Evolutionary conservation across 2,113 vertebrate genomes (phyloP).

Genomic region (Ursus arctos): DNA sequence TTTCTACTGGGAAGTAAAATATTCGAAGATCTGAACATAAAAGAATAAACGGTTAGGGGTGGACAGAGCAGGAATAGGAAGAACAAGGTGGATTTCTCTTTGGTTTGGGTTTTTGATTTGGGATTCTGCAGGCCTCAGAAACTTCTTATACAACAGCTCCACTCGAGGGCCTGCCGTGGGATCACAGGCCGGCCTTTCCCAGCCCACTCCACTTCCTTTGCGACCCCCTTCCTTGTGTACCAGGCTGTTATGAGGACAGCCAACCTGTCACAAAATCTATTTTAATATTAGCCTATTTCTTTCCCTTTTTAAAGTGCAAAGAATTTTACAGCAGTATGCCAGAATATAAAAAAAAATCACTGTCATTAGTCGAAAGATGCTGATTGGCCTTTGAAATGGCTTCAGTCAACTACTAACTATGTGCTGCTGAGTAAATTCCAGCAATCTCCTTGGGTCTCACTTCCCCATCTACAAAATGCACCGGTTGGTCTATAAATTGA

Average conservation of each 20-base stretch:
- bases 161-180: conserved; percentile 44
- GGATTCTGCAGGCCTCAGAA: background rate
- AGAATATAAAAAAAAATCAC: background rate
- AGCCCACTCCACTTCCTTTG: background rate
- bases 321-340: background rate
- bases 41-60: conserved; percentile 58
- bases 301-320: background rate
- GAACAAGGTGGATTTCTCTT: conserved; percentile 30
- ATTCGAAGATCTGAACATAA: conserved; percentile 65
- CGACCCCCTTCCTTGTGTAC: background rate
- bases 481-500: background rate
- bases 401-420: background rate
- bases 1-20: conserved; percentile 70
- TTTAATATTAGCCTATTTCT: background rate
- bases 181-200: background rate
- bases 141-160: conserved; percentile 73
- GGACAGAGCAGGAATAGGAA: conserved; percentile 18
- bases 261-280: background rate
- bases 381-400: background rate
- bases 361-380: background rate
- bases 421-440: background rate
- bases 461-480: background rate
- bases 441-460: background rate
- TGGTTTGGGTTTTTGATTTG: background rate
- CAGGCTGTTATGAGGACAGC: background rate